phyloP scores from a whole-genome alignment of 2,797 vertebrate genomes.

The Sebastes alutus region DNA sequence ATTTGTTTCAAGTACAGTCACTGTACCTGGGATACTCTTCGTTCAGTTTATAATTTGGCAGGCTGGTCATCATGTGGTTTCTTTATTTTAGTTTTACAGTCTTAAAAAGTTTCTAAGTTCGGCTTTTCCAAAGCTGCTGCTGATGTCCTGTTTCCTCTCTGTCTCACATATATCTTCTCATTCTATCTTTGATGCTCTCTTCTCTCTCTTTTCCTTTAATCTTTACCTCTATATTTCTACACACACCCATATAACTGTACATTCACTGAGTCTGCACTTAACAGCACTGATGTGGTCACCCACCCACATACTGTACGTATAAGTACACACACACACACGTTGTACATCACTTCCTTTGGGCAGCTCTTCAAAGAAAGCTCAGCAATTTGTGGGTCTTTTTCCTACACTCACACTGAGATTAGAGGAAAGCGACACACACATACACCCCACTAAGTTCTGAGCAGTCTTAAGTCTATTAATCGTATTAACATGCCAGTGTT shows the following conservation, averaged over 20 bases:
- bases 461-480: conserved; percentile 32
- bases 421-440: neutral
- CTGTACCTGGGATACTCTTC: neutral
- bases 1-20: neutral
- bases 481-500: conserved; percentile 30
- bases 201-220: neutral
- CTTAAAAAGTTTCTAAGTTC: neutral
- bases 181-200: neutral
- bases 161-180: neutral
- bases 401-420: neutral
- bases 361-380: conserved; percentile 16
- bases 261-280: neutral
- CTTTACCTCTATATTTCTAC: neutral
- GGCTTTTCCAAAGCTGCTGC: neutral
- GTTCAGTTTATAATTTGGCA: neutral
- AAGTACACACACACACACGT: neutral
- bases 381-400: conserved; percentile 1
- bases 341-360: neutral
- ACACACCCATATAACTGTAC: neutral
- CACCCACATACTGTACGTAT: neutral
- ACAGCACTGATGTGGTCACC: neutral
- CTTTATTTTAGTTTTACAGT: neutral
- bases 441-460: neutral
- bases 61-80: neutral
- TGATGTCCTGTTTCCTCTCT: neutral